Evolutionary conservation across 2,888 invertebrate species (phyloP), one percentile per base, ranked within the genome.

Genomic region (Odontocerum albicorne): DNA sequence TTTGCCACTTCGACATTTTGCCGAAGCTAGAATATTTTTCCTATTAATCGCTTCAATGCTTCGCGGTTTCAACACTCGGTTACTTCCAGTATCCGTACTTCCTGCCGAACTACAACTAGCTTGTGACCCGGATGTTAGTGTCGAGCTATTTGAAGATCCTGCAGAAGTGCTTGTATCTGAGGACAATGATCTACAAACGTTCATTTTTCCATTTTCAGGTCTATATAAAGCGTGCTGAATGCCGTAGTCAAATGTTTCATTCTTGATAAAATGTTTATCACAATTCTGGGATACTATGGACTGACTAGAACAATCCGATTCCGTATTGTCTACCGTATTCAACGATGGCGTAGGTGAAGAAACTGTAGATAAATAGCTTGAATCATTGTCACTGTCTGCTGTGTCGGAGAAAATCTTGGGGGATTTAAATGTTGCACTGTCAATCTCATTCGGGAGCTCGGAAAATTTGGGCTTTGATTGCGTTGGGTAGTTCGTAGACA

Each of bases 1-100:
- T 63, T 85, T 81, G 4, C 91, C 92, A 68, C 90, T 91, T 65
- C 92, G 83, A 68, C 89, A 90, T 71, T 90, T 88, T 1, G 92
- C 91, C 42, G 91, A 92, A 16, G 92, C 90, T 46, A 93, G 75
- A 62, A 93, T 92, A 68, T 92, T 92, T 71, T 91, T 88, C 47
- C 92, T 81, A 69, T 92, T 92, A 60, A 90, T 86, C 1, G 90
- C 90, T 70, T 91, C 91, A 35, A 90, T 87, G 65, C 88, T 90
- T 63, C 86, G 85, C 1, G 86, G 81, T 71, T 90, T 92, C 46
- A 91, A 76, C 63, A 91, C 82, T 63, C 90, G 80, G 64, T 75
- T 83, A 72, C 78, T 82, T 63, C 82, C 78, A 65, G 83, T 81
- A 66, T 84, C 82, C 59, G 81, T 79, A 67, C 83, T 83, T 68